Percentiles rank a stretch among this genome's conserved stretches.
These are phyloP conservation scores for Periophthalmus modestus DNA, from an alignment of 2,113 vertebrate species.

Conservation along the genomic window DNA sequence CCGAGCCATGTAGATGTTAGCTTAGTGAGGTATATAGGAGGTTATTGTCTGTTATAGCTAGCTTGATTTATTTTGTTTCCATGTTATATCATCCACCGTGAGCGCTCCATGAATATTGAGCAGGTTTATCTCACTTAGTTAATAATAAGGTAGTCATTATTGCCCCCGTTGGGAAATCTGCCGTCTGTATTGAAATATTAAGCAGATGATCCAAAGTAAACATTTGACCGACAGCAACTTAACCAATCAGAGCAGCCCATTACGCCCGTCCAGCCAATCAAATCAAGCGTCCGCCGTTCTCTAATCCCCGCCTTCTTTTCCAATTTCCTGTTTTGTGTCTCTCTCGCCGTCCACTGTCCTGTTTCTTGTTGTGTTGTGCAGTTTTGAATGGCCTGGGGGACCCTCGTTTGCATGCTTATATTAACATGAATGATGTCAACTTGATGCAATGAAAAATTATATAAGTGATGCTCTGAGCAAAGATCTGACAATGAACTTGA, in stretches of 20 bases:
- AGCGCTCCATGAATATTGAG: not conserved
- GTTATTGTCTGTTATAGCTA: not conserved
- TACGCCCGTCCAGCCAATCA: slow-evolving; percentile 31
- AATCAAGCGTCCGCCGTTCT: not conserved
- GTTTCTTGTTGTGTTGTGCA: slow-evolving; percentile 63
- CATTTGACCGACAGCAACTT: not conserved
- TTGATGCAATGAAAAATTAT: slow-evolving; percentile 78
- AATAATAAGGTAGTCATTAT: not conserved
- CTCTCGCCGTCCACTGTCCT: slow-evolving; percentile 41
- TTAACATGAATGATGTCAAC: slow-evolving; percentile 83
- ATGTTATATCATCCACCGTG: not conserved
- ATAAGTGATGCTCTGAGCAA: slow-evolving; percentile 74
- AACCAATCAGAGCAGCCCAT: slow-evolving; percentile 4
- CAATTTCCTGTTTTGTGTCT: slow-evolving; percentile 4
- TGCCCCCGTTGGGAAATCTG: not conserved
- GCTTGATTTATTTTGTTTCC: not conserved
- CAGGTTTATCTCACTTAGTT: not conserved
- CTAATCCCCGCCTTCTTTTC: not conserved
- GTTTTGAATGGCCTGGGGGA: slow-evolving; percentile 75
- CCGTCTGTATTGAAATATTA: too few relatives aligned
- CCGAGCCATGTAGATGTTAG: not conserved
- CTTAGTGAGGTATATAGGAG: not conserved
- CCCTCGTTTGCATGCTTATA: slow-evolving; percentile 82
- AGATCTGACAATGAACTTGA: slow-evolving; percentile 71
- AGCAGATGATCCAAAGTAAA: not conserved